Percentiles rank a stretch among this genome's conserved stretches.
These are phyloP conservation scores for Rosalia funebris DNA, from an alignment of 2,888 invertebrate genomes.

Conservation along the genomic window DNA sequence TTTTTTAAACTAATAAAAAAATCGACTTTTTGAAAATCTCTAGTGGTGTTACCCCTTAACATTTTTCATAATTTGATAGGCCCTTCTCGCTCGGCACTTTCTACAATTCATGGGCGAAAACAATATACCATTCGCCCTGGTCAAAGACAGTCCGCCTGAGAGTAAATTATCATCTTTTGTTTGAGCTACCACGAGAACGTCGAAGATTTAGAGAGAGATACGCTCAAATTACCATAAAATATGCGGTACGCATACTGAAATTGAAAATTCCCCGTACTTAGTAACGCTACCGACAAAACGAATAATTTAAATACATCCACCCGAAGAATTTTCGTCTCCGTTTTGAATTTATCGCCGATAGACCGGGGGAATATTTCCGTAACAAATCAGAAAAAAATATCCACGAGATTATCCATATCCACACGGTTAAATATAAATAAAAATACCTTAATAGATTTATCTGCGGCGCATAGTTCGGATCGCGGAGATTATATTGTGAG, in stretches of 20 bases:
- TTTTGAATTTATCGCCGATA: no score
- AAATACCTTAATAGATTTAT: constrained; percentile 57
- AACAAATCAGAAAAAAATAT: constrained; percentile 46
- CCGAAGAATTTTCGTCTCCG: constrained; percentile 46
- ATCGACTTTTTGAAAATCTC: no score
- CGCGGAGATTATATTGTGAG: constrained; percentile 57
- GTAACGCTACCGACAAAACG: constrained; percentile 39
- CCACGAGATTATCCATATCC: constrained; percentile 47
- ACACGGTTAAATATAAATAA: constrained; percentile 51
- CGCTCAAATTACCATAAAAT: constrained; percentile 47
- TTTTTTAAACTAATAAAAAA: no score
- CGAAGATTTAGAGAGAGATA: constrained; percentile 42
- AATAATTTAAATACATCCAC: constrained; percentile 47
- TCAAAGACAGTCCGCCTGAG: no score
- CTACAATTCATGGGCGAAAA: no score
- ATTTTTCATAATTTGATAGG: no score
- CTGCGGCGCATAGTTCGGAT: constrained; percentile 55
- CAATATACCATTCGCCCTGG: no score
- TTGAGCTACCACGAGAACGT: constrained; percentile 48
- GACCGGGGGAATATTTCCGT: no score
- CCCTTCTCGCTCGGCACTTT: no score
- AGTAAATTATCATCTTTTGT: constrained; percentile 51
- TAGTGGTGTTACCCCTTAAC: no score
- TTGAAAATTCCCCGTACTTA: constrained; percentile 40
- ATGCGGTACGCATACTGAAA: constrained; percentile 40